These are phyloP conservation scores for Antitype chi DNA, from an alignment of 2,888 invertebrate species.

Conservation along the genomic window DNA sequence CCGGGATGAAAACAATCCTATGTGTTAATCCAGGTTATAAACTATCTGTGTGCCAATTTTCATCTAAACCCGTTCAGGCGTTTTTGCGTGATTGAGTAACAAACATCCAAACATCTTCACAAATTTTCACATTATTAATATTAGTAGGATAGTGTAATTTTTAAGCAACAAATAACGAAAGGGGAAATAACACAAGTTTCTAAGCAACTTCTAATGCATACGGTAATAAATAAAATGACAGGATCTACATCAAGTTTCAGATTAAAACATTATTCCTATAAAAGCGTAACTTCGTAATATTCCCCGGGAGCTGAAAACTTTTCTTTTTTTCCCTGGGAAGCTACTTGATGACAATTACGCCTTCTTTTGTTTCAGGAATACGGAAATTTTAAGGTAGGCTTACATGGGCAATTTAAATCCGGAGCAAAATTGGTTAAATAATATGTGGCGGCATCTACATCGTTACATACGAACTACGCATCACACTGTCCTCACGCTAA, in stretches of 20 bases:
- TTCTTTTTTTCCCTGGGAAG: background rate
- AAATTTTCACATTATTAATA: no score
- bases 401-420: background rate
- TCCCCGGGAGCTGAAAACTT: conserved; percentile 16
- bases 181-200: background rate
- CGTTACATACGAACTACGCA: no score
- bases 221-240: no score
- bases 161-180: background rate
- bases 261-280: background rate
- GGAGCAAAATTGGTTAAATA: background rate
- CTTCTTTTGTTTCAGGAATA: conserved; percentile 25
- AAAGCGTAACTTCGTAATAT: conserved; percentile 15
- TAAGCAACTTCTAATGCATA: background rate
- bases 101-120: no score
- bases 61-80: no score
- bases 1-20: no score
- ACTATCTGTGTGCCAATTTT: no score
- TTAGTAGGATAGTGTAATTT: no score
- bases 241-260: conserved; percentile 5
- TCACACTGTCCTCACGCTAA: no score
- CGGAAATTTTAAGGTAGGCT: background rate
- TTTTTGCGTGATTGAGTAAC: no score
- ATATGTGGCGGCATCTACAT: background rate
- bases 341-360: conserved; percentile 23
- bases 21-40: no score